A percentile compares a stretch with the other conserved stretches of the same genome.
Conservation (phyloP, 2,797 vertebrate genomes). For the Sparidentex hasta region DNA sequence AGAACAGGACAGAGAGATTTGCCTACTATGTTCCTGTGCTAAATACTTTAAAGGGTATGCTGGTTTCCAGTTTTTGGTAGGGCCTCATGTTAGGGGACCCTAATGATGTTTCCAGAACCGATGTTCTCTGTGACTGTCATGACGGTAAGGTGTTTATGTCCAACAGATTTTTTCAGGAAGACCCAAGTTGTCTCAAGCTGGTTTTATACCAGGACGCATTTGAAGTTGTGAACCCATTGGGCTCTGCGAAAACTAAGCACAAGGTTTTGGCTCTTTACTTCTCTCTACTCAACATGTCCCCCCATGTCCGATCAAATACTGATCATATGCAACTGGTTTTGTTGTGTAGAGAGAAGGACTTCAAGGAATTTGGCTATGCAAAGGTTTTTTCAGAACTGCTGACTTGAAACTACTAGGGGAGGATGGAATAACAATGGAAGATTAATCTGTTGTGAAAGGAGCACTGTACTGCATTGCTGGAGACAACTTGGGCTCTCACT, state of each 20-base stretch:
- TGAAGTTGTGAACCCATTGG: constrained; percentile 18
- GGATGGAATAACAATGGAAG: constrained; percentile 2
- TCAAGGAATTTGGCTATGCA: constrained; percentile 4
- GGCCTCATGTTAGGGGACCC: constrained; percentile 3
- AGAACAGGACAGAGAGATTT: constrained; percentile 39
- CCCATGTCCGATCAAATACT: constrained; percentile 16
- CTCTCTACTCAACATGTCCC: constrained; percentile 12
- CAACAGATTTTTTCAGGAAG: constrained; percentile 32
- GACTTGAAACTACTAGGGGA: constrained; percentile 12
- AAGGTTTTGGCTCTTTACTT: constrained; percentile 34
- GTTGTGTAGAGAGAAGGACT: constrained; percentile 3
- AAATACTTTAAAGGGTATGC: constrained; percentile 14
- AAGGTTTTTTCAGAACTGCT: constrained; percentile 13
- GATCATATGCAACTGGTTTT: constrained; percentile 26
- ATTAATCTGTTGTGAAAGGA: background rate
- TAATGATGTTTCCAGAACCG: constrained; percentile 8
- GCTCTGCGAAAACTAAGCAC: constrained; percentile 25
- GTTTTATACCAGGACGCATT: constrained; percentile 31
- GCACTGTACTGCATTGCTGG: background rate
- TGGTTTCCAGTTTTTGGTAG: constrained; percentile 12
- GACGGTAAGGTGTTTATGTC: constrained; percentile 28
- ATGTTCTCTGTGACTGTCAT: constrained; percentile 14
- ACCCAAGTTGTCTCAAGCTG: constrained; percentile 24
- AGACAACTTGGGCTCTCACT: too few relatives aligned
- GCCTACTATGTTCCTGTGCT: constrained; percentile 37